phyloP scores from a whole-genome alignment of 1,140 invertebrate species.

The Neodiprion pinetum region DNA sequence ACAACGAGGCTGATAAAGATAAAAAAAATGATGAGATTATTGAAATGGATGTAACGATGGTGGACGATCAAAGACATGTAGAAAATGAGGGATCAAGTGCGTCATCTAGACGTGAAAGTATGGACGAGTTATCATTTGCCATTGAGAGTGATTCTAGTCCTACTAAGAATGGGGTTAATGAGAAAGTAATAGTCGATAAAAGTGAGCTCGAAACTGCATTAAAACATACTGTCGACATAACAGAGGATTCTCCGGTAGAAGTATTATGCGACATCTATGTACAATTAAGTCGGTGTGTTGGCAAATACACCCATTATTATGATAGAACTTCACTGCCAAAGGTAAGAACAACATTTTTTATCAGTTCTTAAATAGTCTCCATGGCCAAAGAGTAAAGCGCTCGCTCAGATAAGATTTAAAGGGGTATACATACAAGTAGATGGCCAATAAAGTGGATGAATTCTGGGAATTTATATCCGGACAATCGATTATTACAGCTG shows the following conservation, averaged over 20 bases:
- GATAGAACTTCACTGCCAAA: conserved; percentile 69
- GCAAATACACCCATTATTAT: conserved; percentile 58
- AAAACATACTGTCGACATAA: conserved; percentile 63
- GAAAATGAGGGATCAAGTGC: conserved; percentile 39
- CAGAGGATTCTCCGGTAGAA: conserved; percentile 64
- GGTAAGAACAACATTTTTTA: conserved; percentile 49
- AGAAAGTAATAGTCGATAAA: conserved; percentile 66
- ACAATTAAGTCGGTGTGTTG: conserved; percentile 66
- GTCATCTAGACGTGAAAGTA: conserved; percentile 41
- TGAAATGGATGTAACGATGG: conserved; percentile 29
- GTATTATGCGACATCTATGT: conserved; percentile 69
- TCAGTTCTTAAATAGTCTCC: not conserved
- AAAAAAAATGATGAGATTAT: conserved; percentile 26
- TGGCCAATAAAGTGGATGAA: no score
- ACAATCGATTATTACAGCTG: not conserved
- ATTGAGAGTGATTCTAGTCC: conserved; percentile 51
- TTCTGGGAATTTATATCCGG: no score
- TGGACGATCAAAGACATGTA: conserved; percentile 32
- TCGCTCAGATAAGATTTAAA: no score
- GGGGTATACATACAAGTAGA: no score
- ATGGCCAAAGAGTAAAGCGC: no score
- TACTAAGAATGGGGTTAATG: conserved; percentile 50
- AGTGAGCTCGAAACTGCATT: conserved; percentile 67
- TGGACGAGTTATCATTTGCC: conserved; percentile 52
- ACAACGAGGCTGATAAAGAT: conserved; percentile 23